A percentile compares a stretch with the other conserved stretches of the same genome.
These are phyloP conservation scores for Indicator indicator DNA, from an alignment of 2,113 vertebrate species.

Conservation along the genomic window DNA sequence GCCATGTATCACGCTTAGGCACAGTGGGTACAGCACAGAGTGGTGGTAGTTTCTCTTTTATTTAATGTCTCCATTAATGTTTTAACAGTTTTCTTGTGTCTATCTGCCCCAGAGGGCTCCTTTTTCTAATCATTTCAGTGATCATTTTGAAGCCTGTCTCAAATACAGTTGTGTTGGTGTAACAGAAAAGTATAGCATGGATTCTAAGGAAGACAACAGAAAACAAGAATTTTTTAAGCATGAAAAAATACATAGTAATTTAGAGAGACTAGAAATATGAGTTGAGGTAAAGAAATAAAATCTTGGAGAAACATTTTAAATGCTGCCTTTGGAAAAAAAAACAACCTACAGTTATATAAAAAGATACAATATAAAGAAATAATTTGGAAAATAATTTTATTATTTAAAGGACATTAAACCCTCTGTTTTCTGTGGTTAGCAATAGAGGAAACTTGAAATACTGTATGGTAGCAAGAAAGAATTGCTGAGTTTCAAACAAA, in stretches of 20 bases:
- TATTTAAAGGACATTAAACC: neutral
- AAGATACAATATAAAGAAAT: neutral
- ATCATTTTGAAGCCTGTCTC: neutral
- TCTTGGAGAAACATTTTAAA: neutral
- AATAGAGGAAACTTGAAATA: neutral
- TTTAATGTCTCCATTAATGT: neutral
- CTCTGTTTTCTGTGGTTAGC: neutral
- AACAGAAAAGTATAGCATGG: neutral
- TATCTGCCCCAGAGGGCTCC: neutral
- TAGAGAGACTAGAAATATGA: neutral
- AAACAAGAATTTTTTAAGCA: neutral
- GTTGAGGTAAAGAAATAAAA: neutral
- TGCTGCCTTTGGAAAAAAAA: neutral
- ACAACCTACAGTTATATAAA: neutral
- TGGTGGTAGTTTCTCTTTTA: neutral
- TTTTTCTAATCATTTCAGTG: neutral
- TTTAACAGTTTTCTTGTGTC: neutral
- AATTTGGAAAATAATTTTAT: neutral
- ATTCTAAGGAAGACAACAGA: neutral
- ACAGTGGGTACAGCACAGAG: neutral
- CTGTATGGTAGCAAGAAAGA: neutral
- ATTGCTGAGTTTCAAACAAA: neutral
- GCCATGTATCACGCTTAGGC: neutral
- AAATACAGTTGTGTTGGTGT: neutral
- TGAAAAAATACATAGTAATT: neutral